Base-by-base conservation (phyloP, 2,888 invertebrate genomes). In the Alloscopus bannaensis region DNA sequence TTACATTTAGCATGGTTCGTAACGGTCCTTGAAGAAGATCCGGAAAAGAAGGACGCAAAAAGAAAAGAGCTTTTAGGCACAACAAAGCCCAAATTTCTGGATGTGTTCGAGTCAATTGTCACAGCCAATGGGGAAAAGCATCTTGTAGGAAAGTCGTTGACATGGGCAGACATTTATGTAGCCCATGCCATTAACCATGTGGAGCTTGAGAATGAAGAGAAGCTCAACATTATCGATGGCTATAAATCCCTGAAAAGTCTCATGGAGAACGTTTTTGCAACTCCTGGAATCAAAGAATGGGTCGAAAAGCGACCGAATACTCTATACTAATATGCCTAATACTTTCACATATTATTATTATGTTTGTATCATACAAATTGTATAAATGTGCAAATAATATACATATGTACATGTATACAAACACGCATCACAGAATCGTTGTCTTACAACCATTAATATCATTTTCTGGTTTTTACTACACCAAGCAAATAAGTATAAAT, bases 111-210 rank as follows among this genome's bases (percentile, higher is more conserved):
- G 18, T 13, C 16, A 0, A 70, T 70, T 31, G 16, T 77, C 3
- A 64, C 69, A 26, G 24, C 40, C 18, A 77, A 70, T 47, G 77
- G 26, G 13, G 77, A 70, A 55, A 70, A 70, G 26, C 52, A 77
- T 55, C 60, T 79, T 6, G 79, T 79, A 8, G 71, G 71, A n/a
- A 47, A 42, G 71, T 85, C 91, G 91, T 88, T 93, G 22, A 91
- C 92, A 28, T 92, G 92, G 92, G 92, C 92, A 65, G 93, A 93
- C 87, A 85, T 93, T 13, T 89, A 89, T 80, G 91, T 93, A 83
- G 91, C 91, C 6, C 36, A 60, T 60, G 20, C 24, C n/a, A 3
- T 60, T 3, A 8, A 42, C 11, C 47, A 60, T 60, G n/a, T 47
- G 8, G n/a, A 28, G 20, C 8, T 60, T 47, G 28, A 24, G 28